Percentiles rank a stretch among this genome's conserved stretches.
Evolutionary conservation across 1,140 invertebrate species (phyloP).

Genomic region (Drosophila parvula): DNA sequence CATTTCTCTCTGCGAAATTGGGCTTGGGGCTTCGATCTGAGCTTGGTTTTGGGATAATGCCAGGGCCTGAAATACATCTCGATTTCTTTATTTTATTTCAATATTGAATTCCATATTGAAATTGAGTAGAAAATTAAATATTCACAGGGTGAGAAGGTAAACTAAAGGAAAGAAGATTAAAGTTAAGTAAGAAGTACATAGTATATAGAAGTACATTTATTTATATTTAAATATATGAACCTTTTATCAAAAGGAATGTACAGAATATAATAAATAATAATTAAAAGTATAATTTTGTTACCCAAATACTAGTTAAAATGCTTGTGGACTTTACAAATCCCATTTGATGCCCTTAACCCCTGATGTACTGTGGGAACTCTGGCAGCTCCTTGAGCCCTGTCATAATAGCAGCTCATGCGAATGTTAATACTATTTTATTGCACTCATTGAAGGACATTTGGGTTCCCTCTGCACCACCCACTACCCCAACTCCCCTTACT

Average conservation of each 20-base stretch:
- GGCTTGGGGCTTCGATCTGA: too few relatives aligned
- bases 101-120: constrained; percentile 13
- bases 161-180: neutral
- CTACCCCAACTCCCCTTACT: neutral
- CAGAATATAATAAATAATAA: too few relatives aligned
- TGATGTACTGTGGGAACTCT: constrained; percentile 36
- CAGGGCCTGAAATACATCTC: neutral
- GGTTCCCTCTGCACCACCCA: neutral
- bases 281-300: neutral
- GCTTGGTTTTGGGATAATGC: neutral
- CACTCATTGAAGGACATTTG: constrained; percentile 37
- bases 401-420: constrained; percentile 22
- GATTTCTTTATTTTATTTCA: constrained; percentile 9
- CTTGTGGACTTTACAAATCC: neutral
- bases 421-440: constrained; percentile 40
- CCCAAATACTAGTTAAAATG: neutral
- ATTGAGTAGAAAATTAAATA: neutral
- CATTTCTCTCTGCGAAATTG: constrained; percentile 9
- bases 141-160: neutral
- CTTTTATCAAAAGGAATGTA: too few relatives aligned
- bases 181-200: neutral
- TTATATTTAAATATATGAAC: too few relatives aligned
- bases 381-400: constrained; percentile 11
- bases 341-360: neutral
- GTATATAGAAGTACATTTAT: neutral